phyloP scores from a whole-genome alignment of 1,140 invertebrate species.

The Chironomus tepperi region DNA sequence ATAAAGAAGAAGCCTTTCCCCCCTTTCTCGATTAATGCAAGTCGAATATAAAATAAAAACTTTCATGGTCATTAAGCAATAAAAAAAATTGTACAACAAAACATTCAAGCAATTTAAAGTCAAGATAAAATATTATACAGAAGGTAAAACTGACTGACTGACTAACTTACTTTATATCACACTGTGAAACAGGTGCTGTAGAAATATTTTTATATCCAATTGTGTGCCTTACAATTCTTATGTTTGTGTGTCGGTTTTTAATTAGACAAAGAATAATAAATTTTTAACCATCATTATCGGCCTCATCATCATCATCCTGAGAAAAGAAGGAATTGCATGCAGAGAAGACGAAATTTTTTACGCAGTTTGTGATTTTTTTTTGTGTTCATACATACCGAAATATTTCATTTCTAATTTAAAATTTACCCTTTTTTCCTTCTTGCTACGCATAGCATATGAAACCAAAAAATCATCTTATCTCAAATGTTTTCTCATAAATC shows the following conservation, averaged over 20 bases:
- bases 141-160: not conserved
- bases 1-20: too few relatives aligned
- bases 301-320: not conserved
- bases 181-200: not conserved
- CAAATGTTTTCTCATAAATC: not conserved
- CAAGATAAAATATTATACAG: not conserved
- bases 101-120: not conserved
- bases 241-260: not conserved
- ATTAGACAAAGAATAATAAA: not conserved
- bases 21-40: too few relatives aligned
- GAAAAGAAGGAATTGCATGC: not conserved
- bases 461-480: too few relatives aligned
- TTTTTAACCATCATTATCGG: too few relatives aligned
- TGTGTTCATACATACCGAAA: not conserved
- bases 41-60: too few relatives aligned
- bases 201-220: not conserved
- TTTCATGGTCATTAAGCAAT: slow-evolving; percentile 20
- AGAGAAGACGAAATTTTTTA: slow-evolving; percentile 7
- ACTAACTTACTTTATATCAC: not conserved
- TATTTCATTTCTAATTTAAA: too few relatives aligned
- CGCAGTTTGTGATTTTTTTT: slow-evolving; percentile 8
- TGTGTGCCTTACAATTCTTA: not conserved
- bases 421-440: not conserved
- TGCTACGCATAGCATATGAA: not conserved
- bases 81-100: slow-evolving; percentile 17